Conservation (phyloP, 2,113 vertebrate genomes). For the Rhea americana region DNA sequence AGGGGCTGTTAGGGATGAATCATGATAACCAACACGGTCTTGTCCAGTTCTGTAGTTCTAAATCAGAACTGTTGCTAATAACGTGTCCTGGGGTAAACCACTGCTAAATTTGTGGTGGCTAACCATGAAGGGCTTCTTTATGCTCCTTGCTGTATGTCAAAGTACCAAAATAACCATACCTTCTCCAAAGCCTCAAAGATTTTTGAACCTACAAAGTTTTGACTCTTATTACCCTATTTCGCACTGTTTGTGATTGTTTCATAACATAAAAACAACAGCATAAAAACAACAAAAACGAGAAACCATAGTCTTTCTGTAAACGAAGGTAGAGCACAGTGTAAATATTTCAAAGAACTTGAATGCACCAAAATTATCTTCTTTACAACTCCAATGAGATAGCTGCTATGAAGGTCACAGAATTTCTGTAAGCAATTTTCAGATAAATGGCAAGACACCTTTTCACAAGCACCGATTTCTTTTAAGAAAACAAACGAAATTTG, state of each 20-base stretch:
- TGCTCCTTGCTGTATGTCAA: neutral
- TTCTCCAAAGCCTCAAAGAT: neutral
- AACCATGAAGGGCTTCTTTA: neutral
- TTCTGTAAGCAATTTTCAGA: neutral
- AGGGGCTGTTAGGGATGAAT: neutral
- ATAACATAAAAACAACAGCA: fast-evolving
- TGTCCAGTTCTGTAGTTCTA: neutral
- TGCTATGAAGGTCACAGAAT: neutral
- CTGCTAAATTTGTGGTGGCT: neutral
- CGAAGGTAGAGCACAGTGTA: neutral
- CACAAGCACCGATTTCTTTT: neutral
- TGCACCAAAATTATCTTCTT: neutral
- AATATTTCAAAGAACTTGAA: neutral
- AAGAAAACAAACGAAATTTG: neutral
- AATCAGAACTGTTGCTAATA: neutral
- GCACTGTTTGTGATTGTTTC: neutral
- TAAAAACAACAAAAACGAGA: neutral
- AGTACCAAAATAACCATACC: neutral
- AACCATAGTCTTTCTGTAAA: neutral
- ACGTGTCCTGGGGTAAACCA: neutral
- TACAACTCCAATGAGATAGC: neutral
- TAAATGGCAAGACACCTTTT: neutral
- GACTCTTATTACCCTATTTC: neutral
- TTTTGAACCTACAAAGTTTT: neutral
- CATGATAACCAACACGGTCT: fast-evolving